Evolutionary conservation across 2,113 vertebrate genomes (phyloP).

Genomic region (Geococcyx californianus): DNA sequence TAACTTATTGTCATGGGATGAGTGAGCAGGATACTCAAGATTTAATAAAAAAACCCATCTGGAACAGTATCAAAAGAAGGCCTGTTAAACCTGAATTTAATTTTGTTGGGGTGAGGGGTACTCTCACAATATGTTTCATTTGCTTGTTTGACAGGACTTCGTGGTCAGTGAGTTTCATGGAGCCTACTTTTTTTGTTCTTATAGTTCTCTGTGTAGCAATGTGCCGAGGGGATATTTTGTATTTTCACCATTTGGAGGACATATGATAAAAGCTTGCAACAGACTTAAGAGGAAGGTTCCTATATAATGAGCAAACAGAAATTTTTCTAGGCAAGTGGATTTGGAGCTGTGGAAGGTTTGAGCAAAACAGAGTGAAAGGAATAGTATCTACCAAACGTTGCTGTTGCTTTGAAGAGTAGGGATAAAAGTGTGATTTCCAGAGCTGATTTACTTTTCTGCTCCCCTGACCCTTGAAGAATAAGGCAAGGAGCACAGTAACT

Average conservation of each 20-base stretch:
- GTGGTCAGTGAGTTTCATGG: not conserved
- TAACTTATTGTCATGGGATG: not conserved
- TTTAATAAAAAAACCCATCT: not conserved
- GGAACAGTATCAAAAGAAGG: not conserved
- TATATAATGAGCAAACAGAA: not conserved
- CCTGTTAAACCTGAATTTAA: not conserved
- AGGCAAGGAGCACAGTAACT: not conserved
- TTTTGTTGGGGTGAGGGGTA: not conserved
- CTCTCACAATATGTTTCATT: not conserved
- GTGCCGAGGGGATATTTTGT: accelerated
- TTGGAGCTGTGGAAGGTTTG: not conserved
- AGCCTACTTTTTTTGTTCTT: not conserved
- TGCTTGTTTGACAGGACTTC: not conserved
- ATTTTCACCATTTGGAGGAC: not conserved
- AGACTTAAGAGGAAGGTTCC: not conserved
- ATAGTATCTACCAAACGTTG: not conserved
- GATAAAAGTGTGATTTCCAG: not conserved
- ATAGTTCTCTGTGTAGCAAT: not conserved
- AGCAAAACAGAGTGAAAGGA: not conserved
- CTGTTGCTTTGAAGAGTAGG: not conserved
- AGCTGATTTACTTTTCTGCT: not conserved
- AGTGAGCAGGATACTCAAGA: not conserved
- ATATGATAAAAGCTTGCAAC: not conserved
- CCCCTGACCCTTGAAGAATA: not conserved
- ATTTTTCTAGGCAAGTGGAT: not conserved